These are phyloP conservation scores for Trimorus sp. DNA, from an alignment of 2,888 invertebrate species.

Conservation along the genomic window DNA sequence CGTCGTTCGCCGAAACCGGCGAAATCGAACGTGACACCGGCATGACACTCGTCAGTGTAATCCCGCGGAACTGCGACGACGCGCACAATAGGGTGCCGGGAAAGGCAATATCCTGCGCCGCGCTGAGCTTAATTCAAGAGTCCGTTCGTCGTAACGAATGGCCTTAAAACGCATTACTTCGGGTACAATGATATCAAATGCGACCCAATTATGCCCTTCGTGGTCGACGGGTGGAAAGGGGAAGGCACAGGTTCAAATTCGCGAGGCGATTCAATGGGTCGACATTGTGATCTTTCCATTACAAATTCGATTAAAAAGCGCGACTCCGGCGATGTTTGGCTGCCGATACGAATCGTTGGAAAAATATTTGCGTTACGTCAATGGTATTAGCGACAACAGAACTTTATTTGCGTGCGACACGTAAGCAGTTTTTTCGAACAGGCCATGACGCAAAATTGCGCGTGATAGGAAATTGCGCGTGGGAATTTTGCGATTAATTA, in stretches of 20 bases:
- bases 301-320: slow-evolving; percentile 52
- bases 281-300: slow-evolving; percentile 54
- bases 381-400: too few species aligned
- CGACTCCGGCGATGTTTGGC: slow-evolving; percentile 21
- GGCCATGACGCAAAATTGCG: too few species aligned
- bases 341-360: slow-evolving; percentile 17
- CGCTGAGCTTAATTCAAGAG: slow-evolving; percentile 56
- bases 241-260: not conserved
- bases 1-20: slow-evolving; percentile 22
- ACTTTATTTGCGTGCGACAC: too few species aligned
- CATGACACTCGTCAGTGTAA: slow-evolving; percentile 58
- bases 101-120: slow-evolving; percentile 57
- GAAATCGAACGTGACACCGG: slow-evolving; percentile 48
- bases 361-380: slow-evolving; percentile 8
- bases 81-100: slow-evolving; percentile 49
- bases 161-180: slow-evolving; percentile 60
- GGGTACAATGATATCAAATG: slow-evolving; percentile 58
- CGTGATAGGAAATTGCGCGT: too few species aligned
- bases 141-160: slow-evolving; percentile 58
- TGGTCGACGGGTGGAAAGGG: not conserved
- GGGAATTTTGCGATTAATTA: too few species aligned
- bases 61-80: slow-evolving; percentile 52
- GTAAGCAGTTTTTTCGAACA: too few species aligned
- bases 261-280: slow-evolving; percentile 31
- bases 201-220: slow-evolving; percentile 56